Conservation (phyloP, 2,797 vertebrate species). For the Leptatherina wallacei region DNA sequence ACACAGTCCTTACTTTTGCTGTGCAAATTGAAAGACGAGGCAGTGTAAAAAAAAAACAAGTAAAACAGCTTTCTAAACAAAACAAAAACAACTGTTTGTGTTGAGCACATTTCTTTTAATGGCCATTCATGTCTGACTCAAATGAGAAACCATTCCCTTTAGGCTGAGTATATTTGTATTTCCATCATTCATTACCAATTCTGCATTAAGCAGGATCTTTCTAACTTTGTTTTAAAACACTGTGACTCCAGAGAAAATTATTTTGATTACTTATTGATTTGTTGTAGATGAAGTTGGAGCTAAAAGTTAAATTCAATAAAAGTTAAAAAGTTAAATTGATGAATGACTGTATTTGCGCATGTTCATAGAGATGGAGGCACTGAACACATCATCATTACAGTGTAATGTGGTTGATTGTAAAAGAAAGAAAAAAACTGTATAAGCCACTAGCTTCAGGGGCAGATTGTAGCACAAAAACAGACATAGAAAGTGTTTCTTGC, state of each 20-base stretch:
- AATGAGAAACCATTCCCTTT: slow-evolving; percentile 44
- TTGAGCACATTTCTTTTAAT: slow-evolving; percentile 8
- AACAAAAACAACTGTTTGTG: slow-evolving; percentile 10
- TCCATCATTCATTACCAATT: slow-evolving; percentile 39
- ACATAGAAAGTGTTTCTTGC: background rate
- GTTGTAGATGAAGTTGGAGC: slow-evolving; percentile 32
- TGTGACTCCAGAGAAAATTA: slow-evolving; percentile 3
- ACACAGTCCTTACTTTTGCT: slow-evolving; percentile 10
- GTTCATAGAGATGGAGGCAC: slow-evolving; percentile 5
- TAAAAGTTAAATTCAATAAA: slow-evolving; percentile 40
- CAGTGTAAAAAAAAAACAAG: slow-evolving; percentile 4
- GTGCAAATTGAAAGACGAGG: slow-evolving; percentile 15
- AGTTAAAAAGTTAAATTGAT: slow-evolving; percentile 21
- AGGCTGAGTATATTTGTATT: slow-evolving; percentile 28
- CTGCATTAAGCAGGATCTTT: slow-evolving; percentile 30
- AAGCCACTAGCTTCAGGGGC: background rate
- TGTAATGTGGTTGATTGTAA: background rate
- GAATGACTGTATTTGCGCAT: slow-evolving; percentile 19
- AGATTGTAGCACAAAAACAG: background rate
- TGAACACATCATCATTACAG: background rate
- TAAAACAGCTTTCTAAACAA: too few species aligned
- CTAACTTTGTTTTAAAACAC: slow-evolving; percentile 19
- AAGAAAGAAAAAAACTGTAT: background rate
- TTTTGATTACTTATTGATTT: slow-evolving; percentile 22
- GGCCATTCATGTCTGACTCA: slow-evolving; percentile 37